Percentiles rank a stretch among this genome's conserved stretches.
These are phyloP conservation scores for Danio aesculapii DNA, from an alignment of 2,797 vertebrate genomes.

Conservation along the genomic window DNA sequence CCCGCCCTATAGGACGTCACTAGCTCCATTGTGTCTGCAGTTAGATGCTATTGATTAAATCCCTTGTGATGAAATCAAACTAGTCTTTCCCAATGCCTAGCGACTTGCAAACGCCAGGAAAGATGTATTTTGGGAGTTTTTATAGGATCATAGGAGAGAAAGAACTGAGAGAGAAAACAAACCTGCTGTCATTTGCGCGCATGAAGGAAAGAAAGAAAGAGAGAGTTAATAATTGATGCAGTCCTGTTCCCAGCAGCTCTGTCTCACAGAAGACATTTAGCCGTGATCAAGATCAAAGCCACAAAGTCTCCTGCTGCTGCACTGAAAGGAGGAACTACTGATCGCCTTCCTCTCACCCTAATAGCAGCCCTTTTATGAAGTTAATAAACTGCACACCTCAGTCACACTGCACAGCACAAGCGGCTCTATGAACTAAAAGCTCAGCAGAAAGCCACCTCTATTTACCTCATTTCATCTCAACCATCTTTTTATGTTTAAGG, in stretches of 20 bases:
- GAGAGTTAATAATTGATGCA: conserved; percentile 84
- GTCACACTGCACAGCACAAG: conserved; percentile 83
- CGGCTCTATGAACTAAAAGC: conserved; percentile 86
- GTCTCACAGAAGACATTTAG: conserved; percentile 91
- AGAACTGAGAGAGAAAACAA: conserved; percentile 6
- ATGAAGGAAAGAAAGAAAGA: conserved; percentile 19
- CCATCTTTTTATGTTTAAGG: no score
- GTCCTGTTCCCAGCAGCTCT: conserved; percentile 79
- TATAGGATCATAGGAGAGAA: conserved; percentile 8
- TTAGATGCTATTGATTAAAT: no score
- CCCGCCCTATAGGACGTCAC: no score
- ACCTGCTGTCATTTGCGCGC: no score
- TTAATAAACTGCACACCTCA: conserved; percentile 91
- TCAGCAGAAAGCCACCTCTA: conserved; percentile 86
- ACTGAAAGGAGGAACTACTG: conserved; percentile 84
- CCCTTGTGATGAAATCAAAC: no score
- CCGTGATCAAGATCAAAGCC: conserved; percentile 91
- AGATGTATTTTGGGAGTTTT: no score
- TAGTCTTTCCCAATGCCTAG: no score
- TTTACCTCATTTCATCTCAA: conserved; percentile 65
- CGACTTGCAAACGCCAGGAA: no score
- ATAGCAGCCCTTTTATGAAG: conserved; percentile 91
- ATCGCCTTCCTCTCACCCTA: conserved; percentile 83
- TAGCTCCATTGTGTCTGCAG: no score
- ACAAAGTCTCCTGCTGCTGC: conserved; percentile 82